phyloP scores from a whole-genome alignment of 2,888 invertebrate genomes.

The Candidula unifasciata region DNA sequence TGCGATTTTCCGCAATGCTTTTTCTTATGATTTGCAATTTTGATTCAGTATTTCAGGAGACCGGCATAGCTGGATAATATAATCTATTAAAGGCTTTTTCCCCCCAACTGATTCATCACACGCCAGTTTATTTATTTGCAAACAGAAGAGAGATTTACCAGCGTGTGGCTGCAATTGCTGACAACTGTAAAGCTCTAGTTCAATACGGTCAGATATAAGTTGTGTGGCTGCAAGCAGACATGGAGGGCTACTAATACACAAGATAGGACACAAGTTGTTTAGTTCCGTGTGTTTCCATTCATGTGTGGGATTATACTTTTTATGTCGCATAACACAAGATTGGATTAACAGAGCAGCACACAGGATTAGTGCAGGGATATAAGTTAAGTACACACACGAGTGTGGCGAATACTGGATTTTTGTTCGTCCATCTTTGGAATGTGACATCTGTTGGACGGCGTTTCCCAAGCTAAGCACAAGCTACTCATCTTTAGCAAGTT shows the following conservation, averaged over 20 bases:
- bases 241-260: background rate
- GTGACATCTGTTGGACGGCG: constrained; percentile 2
- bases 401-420: background rate
- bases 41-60: too few species aligned
- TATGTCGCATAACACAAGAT: background rate
- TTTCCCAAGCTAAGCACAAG: background rate
- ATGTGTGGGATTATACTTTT: constrained; percentile 4
- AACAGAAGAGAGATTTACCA: too few species aligned
- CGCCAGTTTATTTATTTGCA: too few species aligned
- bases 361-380: background rate
- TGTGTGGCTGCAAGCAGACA: background rate
- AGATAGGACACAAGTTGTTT: background rate
- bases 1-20: too few species aligned
- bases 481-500: background rate
- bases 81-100: background rate
- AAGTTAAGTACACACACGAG: background rate
- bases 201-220: too few species aligned
- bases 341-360: background rate
- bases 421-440: background rate
- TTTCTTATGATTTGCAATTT: too few species aligned
- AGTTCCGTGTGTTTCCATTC: constrained; percentile 10
- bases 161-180: too few species aligned
- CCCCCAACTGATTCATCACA: too few species aligned
- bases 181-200: too few species aligned
- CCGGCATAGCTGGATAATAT: background rate